Percentiles rank a stretch among this genome's conserved stretches.
These are phyloP conservation scores for Manis pentadactyla DNA, from an alignment of 2,797 vertebrate genomes.

Conservation along the genomic window DNA sequence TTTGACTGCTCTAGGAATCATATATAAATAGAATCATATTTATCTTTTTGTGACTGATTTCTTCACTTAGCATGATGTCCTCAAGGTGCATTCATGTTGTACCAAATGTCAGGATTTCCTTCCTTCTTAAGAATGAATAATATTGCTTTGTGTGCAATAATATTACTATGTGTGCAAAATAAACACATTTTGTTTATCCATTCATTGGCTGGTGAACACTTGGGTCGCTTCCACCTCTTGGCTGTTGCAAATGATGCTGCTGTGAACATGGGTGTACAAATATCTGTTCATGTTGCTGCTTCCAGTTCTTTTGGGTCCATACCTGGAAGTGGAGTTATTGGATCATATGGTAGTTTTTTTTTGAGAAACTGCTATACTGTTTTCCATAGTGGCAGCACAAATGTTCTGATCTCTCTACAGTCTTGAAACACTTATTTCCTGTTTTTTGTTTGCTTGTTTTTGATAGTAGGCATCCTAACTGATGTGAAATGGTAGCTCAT, in stretches of 20 bases:
- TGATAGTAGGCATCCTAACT: neutral
- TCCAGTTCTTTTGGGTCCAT: neutral
- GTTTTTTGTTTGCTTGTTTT: neutral
- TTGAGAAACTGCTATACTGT: neutral
- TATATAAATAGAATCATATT: neutral
- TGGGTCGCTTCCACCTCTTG: neutral
- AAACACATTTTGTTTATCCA: neutral
- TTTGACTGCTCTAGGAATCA: neutral
- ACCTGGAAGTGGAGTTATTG: neutral
- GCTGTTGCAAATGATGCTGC: neutral
- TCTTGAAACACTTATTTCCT: neutral
- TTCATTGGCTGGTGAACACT: neutral
- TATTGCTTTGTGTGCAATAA: neutral
- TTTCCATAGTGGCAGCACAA: neutral
- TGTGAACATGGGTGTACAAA: neutral
- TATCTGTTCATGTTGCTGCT: neutral
- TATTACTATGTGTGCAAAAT: too few relatives aligned
- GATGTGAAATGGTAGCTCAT: neutral
- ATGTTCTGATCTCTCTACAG: neutral
- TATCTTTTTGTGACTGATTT: neutral
- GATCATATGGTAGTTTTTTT: neutral
- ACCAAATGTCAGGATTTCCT: neutral
- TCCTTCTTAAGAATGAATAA: neutral
- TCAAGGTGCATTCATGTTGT: neutral
- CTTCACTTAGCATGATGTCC: neutral